Base-by-base conservation (phyloP, 2,888 invertebrate genomes). In the Odontocerum albicorne region DNA sequence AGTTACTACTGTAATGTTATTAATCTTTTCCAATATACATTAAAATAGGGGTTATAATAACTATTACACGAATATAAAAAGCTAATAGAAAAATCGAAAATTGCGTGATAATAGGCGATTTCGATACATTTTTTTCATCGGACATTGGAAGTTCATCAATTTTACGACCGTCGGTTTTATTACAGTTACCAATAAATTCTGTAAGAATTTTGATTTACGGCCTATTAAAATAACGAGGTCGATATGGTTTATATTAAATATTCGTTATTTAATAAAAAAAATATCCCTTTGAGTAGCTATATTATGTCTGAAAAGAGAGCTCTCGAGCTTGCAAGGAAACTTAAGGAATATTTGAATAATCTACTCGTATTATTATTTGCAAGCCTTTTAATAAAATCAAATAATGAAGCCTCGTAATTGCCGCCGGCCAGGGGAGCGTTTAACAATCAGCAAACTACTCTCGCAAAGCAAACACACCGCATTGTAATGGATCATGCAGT, bases 101-200 rank as follows among this genome's bases (percentile, higher is more conserved):
- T 49, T 32, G 49, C 49, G 49, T 49, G 49, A 49, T 42, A 20
- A 20, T 20, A 32, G 42, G 16, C 42, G 49, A 49, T 49, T 16
- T 32, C 31, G 38, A 15, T 40, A 47, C 47, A 36, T 36, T 38
- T 46, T 47, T 36, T n/a, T 13, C 40, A 31, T 4, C n/a, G 43
- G 43, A 43, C 21, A 51, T 51, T 43, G 51, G 43, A 43, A 51
- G 44, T 44, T 51, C 51, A 44, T 51, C 51, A 51, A 22, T 51
- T 51, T 43, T 42, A 51, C 22, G 43, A 42, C 27, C 43, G 51
- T 8, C 8, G 12, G 51, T 50, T 42, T 50, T 42, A 27, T 50
- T 32, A 42, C 42, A 16, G 10, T 20, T 20, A 43, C 33, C 21
- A 43, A 43, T 43, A 51, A 51, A 51, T 15, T 51, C 43, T 15